Conservation (phyloP, 2,113 vertebrate species). For the Buteo buteo region DNA sequence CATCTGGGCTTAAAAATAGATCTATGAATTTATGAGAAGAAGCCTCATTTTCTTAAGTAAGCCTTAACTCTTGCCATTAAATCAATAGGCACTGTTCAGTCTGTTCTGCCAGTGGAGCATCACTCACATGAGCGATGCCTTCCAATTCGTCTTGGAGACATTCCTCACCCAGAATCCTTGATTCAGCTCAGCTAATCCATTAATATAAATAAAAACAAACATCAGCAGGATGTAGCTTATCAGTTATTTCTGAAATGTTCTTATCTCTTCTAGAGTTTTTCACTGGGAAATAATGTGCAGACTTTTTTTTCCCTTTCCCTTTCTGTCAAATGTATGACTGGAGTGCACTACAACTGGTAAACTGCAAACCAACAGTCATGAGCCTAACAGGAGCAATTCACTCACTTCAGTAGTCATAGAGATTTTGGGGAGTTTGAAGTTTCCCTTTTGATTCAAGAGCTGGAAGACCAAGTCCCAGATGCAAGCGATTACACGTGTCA, state of each 20-base stretch:
- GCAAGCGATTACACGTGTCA: background rate
- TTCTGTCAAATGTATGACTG: background rate
- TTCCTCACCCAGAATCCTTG: background rate
- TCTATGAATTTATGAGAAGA: background rate
- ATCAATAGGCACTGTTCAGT: background rate
- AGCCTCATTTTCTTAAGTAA: background rate
- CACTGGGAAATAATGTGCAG: background rate
- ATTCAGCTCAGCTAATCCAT: background rate
- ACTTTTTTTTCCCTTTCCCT: background rate
- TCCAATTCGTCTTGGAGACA: background rate
- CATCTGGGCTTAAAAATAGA: background rate
- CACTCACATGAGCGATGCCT: background rate
- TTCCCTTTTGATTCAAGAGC: background rate
- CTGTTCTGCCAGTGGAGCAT: background rate
- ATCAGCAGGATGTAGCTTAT: conserved; percentile 17
- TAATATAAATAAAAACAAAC: conserved; percentile 16
- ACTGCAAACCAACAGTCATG: background rate
- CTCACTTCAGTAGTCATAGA: background rate
- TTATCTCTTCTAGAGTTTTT: conserved; percentile 22
- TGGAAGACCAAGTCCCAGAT: background rate
- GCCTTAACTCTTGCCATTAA: background rate
- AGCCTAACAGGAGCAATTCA: background rate
- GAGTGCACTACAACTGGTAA: background rate
- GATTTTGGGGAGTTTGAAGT: background rate
- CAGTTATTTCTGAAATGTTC: conserved; percentile 35